Evolutionary conservation across 2,797 vertebrate genomes (phyloP).

Genomic region (Rhinella marina): DNA sequence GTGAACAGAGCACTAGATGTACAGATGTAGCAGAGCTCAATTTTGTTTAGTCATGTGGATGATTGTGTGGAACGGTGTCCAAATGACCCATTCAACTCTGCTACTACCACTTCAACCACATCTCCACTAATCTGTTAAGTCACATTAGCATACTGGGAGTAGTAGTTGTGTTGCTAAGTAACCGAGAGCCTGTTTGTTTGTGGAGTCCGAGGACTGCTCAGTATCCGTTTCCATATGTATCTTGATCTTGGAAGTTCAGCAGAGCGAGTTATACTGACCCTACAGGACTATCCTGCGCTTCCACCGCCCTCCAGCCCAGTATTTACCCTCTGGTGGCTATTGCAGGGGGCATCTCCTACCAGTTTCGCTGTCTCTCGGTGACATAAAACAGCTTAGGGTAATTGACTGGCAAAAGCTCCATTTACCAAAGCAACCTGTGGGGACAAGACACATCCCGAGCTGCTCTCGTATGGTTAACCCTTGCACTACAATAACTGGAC

Average conservation of each 20-base stretch:
- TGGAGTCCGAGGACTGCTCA: background rate
- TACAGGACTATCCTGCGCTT: background rate
- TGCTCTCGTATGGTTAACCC: background rate
- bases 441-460: background rate
- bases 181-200: background rate
- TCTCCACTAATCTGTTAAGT: background rate
- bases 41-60: background rate
- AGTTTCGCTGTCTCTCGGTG: conserved; percentile 23
- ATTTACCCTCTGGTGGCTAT: background rate
- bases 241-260: background rate
- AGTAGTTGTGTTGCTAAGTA: background rate
- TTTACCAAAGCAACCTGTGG: background rate
- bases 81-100: background rate
- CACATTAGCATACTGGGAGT: background rate
- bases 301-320: background rate
- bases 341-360: background rate
- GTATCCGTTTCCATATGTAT: background rate
- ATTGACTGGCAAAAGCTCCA: background rate
- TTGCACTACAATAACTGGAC: background rate
- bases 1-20: too few species aligned
- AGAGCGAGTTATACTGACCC: background rate
- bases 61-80: background rate
- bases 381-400: background rate
- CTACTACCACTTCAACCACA: background rate
- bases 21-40: background rate